Base-by-base conservation (phyloP, 2,113 vertebrate genomes). In the Apeltes quadracus region DNA sequence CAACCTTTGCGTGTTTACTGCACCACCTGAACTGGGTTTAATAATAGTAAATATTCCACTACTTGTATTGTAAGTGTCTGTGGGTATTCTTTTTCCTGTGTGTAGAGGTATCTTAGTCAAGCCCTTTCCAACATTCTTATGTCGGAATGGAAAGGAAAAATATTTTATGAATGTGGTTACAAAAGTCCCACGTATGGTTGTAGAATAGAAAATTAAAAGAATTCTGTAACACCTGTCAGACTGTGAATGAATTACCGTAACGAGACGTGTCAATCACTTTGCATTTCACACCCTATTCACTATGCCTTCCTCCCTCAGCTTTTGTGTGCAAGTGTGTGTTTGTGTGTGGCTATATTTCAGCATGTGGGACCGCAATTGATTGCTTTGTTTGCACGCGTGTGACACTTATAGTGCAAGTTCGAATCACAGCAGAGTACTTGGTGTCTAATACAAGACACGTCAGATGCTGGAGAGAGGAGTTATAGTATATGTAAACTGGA, bases 1-100 rank as follows among this genome's bases (percentile, higher is more conserved):
- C 84, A 84, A 72, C 69, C 50, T 62, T 23, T 9, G 46, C 43
- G 12, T 69, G 81, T 83, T 85, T 81, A 75, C 78, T 41, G 46
- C 77, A 50, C 63, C 66, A 79, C 58, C 84, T 67, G 78, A 86
- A 69, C 63, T 53, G 36, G 48, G 41, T 85, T 72, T 80, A 68
- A 83, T 79, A 72, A 84, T 41, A 67, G 72, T 51, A 86, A 80
- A 59, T 44, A 48, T 72, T 79, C 8, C 62, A 54, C 29, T 56
- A 27, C 41, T 36, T 54, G 38, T 43, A 7, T 64, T 61, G 67
- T 71, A 39, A 36, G 43, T 18, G 55, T 57, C 29, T 78, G 20
- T 34, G 29, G 41, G 53, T 41, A 6, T 48, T 43, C 23, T 18
- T 51, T 67, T 18, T 54, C 39, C 50, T 34, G 53, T 27, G 39